Base-by-base conservation (phyloP, 2,888 invertebrate species). In the Scaptomyza cyrtandrae region DNA sequence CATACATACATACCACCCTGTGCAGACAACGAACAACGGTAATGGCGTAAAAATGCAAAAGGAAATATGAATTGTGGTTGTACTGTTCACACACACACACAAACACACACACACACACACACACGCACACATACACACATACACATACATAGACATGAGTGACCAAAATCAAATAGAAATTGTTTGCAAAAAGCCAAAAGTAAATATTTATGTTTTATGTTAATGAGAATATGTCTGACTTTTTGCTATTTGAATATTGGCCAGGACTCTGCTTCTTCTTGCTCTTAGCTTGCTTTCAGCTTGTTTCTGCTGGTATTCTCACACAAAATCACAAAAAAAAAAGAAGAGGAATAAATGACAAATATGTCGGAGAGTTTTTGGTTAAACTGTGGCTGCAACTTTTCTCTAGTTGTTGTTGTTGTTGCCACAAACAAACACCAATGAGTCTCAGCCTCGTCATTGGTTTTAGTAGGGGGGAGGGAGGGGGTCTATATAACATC, bases 131-230 rank as follows among this genome's bases (percentile, higher is more conserved):
- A 29, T 13, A 49, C 16, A 19, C 35, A 45, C 9, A 54, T 53
- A 65, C 56, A 65, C 48, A 54, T n/a, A n/a, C n/a, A n/a, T n/a
- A n/a, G n/a, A n/a, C 2, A n/a, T 24, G 39, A 46, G 16, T 72
- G 68, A 62, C 80, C 64, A 68, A 70, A 73, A 82, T 65, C 80
- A 85, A 85, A 87, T 82, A 80, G 75, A 85, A 80, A 70, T 68
- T 62, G 70, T 66, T 52, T 66, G 74, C 55, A 54, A 72, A 41
- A 68, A 69, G 69, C 78, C 86, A 84, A 89, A 88, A 87, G 89
- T 86, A 89, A 86, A 89, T 86, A 90, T 90, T 90, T 90, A 87
- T 90, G 90, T 89, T 90, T 90, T 90, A 90, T 90, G 90, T 89
- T 90, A 90, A 90, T 90, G 90, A 90, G 90, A 84, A 89, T 86